phyloP scores from a whole-genome alignment of 2,888 invertebrate genomes.

The Trachelus iudaicus region DNA sequence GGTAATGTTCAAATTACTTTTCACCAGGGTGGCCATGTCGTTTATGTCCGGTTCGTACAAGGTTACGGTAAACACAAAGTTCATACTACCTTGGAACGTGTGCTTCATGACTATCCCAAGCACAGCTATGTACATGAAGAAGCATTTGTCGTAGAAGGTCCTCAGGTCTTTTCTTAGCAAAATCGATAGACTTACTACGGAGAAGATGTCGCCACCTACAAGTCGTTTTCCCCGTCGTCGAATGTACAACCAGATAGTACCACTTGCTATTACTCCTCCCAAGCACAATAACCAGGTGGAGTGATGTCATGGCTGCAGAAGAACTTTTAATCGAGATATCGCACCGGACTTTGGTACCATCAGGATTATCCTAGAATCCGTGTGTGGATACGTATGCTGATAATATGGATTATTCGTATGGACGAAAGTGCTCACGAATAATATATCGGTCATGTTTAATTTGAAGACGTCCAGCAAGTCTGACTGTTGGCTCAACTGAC shows the following conservation, averaged over 20 bases:
- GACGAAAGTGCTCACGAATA: not conserved
- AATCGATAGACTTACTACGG: not conserved
- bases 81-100: constrained; percentile 61
- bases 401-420: not conserved
- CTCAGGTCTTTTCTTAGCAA: not conserved
- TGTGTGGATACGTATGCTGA: not conserved
- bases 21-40: constrained; percentile 48
- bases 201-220: not conserved
- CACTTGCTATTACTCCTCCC: not conserved
- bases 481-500: not conserved
- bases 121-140: not conserved
- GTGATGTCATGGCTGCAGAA: not conserved
- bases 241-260: not conserved
- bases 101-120: constrained; percentile 51
- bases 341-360: not conserved
- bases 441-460: not conserved
- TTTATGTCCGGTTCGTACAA: constrained; percentile 55
- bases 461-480: not conserved
- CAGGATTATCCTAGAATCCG: not conserved
- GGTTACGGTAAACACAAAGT: constrained; percentile 57
- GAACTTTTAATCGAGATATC: not conserved
- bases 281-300: not conserved
- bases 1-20: constrained; percentile 36
- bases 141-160: not conserved
- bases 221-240: not conserved